Conservation (phyloP, 2,797 vertebrate genomes). For the Eulemur albifrons region DNA sequence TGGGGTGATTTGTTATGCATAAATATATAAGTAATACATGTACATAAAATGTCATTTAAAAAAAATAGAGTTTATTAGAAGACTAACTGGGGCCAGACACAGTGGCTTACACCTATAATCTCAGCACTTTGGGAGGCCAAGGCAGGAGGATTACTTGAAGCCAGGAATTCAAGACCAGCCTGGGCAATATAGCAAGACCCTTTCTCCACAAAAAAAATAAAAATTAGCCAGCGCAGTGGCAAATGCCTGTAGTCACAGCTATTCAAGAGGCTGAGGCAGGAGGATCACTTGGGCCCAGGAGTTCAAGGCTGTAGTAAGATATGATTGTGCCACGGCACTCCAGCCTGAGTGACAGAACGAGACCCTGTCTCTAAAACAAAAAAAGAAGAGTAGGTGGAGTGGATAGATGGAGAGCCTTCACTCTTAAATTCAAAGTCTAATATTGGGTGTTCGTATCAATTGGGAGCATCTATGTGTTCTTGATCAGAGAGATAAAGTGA, state of each 20-base stretch:
- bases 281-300: neutral
- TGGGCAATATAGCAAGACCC: neutral
- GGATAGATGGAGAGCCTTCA: neutral
- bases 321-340: neutral
- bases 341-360: neutral
- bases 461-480: neutral
- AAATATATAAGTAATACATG: neutral
- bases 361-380: neutral
- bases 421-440: neutral
- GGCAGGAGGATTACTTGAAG: neutral
- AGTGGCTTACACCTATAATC: neutral
- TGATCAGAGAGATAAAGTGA: neutral
- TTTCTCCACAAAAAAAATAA: neutral
- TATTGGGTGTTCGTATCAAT: neutral
- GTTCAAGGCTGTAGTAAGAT: neutral
- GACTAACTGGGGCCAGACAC: neutral
- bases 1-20: neutral
- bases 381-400: neutral
- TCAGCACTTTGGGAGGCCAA: neutral
- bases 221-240: neutral
- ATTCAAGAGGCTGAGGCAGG: neutral
- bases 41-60: neutral
- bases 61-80: neutral
- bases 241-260: neutral
- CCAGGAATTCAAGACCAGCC: neutral